A percentile compares a stretch with the other conserved stretches of the same genome.
Conservation (phyloP, 64 coral and sea anemone genomes). For the Montipora cactus region DNA sequence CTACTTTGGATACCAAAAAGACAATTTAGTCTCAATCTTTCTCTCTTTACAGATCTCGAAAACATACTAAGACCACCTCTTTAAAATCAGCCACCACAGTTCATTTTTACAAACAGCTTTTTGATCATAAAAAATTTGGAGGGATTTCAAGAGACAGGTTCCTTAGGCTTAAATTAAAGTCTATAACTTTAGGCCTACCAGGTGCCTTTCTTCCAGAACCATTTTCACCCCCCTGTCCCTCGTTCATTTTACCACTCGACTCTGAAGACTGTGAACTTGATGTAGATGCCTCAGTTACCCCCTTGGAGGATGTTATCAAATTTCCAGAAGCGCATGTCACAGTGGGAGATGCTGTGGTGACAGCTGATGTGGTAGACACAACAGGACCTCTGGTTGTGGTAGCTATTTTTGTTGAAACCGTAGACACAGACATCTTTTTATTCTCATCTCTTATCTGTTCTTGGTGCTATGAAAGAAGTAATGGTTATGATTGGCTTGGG, state of each 20-base stretch:
- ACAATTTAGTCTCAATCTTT: too few relatives aligned
- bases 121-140: too few relatives aligned
- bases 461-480: slow-evolving; percentile 21
- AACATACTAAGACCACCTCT: too few relatives aligned
- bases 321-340: background rate
- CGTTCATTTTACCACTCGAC: background rate
- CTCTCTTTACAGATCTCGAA: too few relatives aligned
- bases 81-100: too few relatives aligned
- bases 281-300: background rate
- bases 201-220: slow-evolving; percentile 4
- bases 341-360: background rate
- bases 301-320: background rate
- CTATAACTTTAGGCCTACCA: background rate
- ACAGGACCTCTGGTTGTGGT: too few relatives aligned
- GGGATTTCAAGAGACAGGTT: too few relatives aligned
- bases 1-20: too few relatives aligned
- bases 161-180: too few relatives aligned
- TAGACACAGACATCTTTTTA: background rate
- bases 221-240: background rate
- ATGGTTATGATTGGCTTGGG: background rate
- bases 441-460: slow-evolving; percentile 30
- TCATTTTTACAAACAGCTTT: too few relatives aligned
- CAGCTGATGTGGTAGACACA: background rate
- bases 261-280: background rate
- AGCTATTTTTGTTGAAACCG: background rate